Evolutionary conservation across 2,797 vertebrate genomes (phyloP), one percentile per base, ranked within the genome.

Genomic region (Micropoecilia bifurca): DNA sequence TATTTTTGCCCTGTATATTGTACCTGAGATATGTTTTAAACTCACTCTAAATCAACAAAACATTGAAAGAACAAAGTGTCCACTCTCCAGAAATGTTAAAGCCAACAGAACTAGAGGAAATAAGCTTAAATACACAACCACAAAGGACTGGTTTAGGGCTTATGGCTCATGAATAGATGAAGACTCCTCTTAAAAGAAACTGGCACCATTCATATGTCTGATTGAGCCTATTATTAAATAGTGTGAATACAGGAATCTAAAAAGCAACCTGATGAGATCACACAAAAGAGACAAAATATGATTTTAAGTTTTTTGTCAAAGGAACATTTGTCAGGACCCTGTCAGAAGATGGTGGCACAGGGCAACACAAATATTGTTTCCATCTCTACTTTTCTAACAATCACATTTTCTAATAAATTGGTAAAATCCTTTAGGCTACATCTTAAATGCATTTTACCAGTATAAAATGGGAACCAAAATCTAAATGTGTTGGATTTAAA

Each of bases 221-320:
- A 90, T 93, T 91, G 87, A 88, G 83, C 86, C 91, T 93, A 91
- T 95, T 84, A 95, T 96, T 95, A 95, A 87, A 90, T 88, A 89
- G 79, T 76, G 85, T 89, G 87, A 86, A 89, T 88, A 84, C 89
- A 88, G 79, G 77, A 91, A 90, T 93, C 92, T 93, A 93, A 95
- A 95, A 95, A 94, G 78, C 85, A 74, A 73, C 90, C 86, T 22
- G 75, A 93, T 95, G 95, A 95, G 91, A 93, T 96, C 93, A 96
- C 90, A 79, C 73, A 75, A 83, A 85, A 75, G 87, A 84, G 84
- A 92, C 77, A 88, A 81, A 86, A 81, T 92, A 91, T 94, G 93
- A 95, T 95, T 96, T 94, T 92, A 94, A 91, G 91, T 39, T 85
- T 94, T 94, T 94, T 95, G 92, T 93, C 94, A 39, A 20, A 66